phyloP scores from a whole-genome alignment of 2,888 invertebrate species.

The Oscheius myriophilus region DNA sequence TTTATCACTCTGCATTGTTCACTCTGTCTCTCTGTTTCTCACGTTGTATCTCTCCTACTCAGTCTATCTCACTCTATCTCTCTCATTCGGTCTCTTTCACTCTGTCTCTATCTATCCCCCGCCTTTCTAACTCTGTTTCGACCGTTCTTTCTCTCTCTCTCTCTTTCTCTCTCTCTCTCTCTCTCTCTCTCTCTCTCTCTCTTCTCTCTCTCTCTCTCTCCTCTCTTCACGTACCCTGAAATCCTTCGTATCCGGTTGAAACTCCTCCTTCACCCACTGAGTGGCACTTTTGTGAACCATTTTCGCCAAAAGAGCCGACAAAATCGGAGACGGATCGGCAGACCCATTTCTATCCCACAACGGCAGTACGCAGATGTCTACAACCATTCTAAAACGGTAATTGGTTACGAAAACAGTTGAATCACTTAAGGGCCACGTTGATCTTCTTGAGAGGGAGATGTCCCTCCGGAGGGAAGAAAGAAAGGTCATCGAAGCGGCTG shows the following conservation, averaged over 20 bases:
- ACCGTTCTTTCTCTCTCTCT: no score
- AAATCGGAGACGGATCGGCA: conserved; percentile 23
- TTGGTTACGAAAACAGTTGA: background rate
- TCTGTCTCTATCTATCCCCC: no score
- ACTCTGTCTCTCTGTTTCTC: no score
- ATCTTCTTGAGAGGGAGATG: conserved; percentile 36
- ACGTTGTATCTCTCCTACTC: no score
- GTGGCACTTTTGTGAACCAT: conserved; percentile 34
- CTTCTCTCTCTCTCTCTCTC: background rate
- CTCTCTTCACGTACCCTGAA: background rate
- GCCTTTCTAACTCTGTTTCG: no score
- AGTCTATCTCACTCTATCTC: no score
- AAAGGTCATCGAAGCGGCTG: conserved; percentile 11
- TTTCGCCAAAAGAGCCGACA: conserved; percentile 33
- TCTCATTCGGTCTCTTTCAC: no score
- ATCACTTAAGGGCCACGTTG: conserved; percentile 37
- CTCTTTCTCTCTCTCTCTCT: no score
- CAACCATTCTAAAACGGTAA: conserved; percentile 27
- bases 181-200: no score
- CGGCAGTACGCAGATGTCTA: conserved; percentile 44
- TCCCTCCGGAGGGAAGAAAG: conserved; percentile 29
- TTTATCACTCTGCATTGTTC: no score
- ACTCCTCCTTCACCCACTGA: conserved; percentile 26
- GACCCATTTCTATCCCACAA: conserved; percentile 42
- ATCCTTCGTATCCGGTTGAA: conserved; percentile 19